These are phyloP conservation scores for Cygnus buccinator DNA, from an alignment of 2,113 vertebrate genomes.

Conservation along the genomic window DNA sequence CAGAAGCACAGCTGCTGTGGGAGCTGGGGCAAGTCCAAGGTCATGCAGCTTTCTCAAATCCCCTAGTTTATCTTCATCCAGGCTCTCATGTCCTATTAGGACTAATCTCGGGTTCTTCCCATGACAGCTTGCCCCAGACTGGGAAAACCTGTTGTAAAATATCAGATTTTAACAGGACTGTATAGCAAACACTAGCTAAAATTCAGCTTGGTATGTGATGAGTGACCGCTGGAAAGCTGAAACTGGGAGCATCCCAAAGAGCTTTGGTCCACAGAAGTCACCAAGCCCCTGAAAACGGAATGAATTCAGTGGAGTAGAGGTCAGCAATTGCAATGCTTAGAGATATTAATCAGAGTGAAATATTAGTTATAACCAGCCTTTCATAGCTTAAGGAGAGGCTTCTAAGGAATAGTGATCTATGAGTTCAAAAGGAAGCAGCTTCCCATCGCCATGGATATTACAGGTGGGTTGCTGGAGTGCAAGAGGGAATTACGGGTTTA, in stretches of 20 bases:
- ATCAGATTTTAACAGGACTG: constrained; percentile 17
- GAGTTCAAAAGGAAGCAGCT: background rate
- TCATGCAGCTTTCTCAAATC: constrained; percentile 37
- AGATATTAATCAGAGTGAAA: background rate
- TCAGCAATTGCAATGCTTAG: background rate
- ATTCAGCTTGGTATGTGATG: background rate
- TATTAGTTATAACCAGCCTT: background rate
- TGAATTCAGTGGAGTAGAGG: background rate
- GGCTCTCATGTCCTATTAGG: constrained; percentile 5
- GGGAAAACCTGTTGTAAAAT: constrained; percentile 48
- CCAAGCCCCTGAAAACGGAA: background rate
- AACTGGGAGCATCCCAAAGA: accelerated
- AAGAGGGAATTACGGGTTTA: background rate
- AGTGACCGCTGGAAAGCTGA: background rate
- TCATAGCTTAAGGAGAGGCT: background rate
- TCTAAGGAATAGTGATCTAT: background rate
- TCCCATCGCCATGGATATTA: background rate
- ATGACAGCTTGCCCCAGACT: background rate
- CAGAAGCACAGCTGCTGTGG: constrained; percentile 32
- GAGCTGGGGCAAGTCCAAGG: constrained; percentile 26
- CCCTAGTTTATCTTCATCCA: constrained; percentile 7
- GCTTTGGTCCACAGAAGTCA: background rate
- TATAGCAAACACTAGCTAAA: background rate
- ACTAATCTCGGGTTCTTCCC: constrained; percentile 29
- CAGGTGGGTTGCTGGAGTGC: background rate